Percentiles rank a stretch among this genome's conserved stretches.
phyloP scores from a whole-genome alignment of 2,888 invertebrate species.

The Stenodema calcarata region DNA sequence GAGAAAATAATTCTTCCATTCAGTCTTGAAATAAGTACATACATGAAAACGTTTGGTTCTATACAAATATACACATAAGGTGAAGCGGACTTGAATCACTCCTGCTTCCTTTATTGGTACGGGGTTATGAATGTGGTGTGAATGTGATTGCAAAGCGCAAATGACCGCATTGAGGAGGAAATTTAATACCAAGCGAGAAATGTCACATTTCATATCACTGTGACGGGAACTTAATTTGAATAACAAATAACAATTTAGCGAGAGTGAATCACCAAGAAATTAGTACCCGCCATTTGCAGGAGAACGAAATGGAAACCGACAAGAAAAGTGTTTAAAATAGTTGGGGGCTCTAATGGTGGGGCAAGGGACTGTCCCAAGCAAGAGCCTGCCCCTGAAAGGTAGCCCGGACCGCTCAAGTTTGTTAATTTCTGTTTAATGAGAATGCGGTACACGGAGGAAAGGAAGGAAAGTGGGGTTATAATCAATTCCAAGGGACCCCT shows the following conservation, averaged over 20 bases:
- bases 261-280: background rate
- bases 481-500: background rate
- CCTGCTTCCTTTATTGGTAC: too few relatives aligned
- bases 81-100: too few relatives aligned
- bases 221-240: background rate
- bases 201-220: background rate
- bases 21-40: too few relatives aligned
- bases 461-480: background rate
- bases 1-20: too few relatives aligned
- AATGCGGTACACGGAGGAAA: background rate
- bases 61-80: too few relatives aligned
- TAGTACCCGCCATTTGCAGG: background rate
- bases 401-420: background rate
- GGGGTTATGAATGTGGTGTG: background rate
- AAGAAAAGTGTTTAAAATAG: background rate
- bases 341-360: background rate
- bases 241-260: background rate
- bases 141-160: background rate
- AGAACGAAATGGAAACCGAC: background rate
- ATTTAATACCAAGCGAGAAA: background rate
- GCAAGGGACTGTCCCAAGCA: background rate
- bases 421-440: constrained; percentile 19
- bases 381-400: constrained; percentile 1
- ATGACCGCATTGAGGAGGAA: background rate
- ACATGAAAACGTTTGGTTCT: too few relatives aligned